Evolutionary conservation across 2,888 invertebrate species (phyloP), one percentile per base, ranked within the genome.

Genomic region (Arge pagana): DNA sequence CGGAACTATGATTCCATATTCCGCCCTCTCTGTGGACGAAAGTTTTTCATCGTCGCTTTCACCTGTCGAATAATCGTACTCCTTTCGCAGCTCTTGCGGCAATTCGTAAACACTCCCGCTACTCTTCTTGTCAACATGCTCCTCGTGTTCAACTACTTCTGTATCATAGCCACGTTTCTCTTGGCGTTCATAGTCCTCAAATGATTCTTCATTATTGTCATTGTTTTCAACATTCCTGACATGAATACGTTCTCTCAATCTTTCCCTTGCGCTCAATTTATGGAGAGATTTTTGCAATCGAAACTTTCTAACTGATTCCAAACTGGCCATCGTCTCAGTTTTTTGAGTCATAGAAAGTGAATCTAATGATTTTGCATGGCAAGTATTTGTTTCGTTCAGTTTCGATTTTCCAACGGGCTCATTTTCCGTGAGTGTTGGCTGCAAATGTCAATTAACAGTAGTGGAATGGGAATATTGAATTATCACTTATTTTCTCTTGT

Each of bases 321-420:
- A 58, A 52, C 62, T 70, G 18, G 64, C 45, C 65, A 68, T 68
- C 18, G 68, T 69, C 51, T 71, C 73, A 3, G 68, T 63, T 42
- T 60, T 59, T 5, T 50, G 52, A 11, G 48, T 26, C 16, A 28
- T 8, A 3, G 48, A 16, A 8, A 21, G 15, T 11, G 39, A 36
- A 23, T 52, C 45, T n/a, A n/a, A 18, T n/a, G n/a, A n/a, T n/a
- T n/a, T n/a, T 8, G 31, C 39, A 4, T 37, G 39, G 11, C 16
- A 37, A 7, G 52, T 19, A n/a, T 16, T 15, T 10, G 52, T 37
- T 16, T 31, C 43, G 8, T 39, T 45, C 5, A 52, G 11, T 39
- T 48, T 48, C 10, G 28, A 15, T 19, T 48, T 19, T 5, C n/a
- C 48, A 28, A 16, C 16, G n/a, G 31, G 18, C 16, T 52, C 52